These are phyloP conservation scores for Cordilura impudica DNA, from an alignment of 2,888 invertebrate genomes.

Conservation along the genomic window DNA sequence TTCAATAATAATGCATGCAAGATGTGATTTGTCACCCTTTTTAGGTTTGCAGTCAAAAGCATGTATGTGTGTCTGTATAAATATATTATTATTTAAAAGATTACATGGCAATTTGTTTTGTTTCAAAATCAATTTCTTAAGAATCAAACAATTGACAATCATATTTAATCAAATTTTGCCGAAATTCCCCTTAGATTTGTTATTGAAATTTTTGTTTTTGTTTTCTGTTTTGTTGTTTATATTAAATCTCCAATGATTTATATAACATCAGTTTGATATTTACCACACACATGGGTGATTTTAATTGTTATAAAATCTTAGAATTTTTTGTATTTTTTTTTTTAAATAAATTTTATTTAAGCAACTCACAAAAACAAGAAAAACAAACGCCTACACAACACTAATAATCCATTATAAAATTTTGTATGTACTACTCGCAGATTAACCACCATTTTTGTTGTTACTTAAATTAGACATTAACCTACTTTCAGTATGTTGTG, in stretches of 20 bases:
- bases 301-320: constrained; percentile 23
- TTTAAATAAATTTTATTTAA: constrained; percentile 37
- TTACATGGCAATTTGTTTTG: constrained; percentile 58
- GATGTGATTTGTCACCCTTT: constrained; percentile 50
- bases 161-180: constrained; percentile 30
- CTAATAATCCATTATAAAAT: constrained; percentile 50
- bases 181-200: constrained; percentile 35
- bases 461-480: constrained; percentile 61
- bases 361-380: not conserved
- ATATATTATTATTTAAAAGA: constrained; percentile 22
- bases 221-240: too few relatives aligned
- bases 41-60: not conserved
- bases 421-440: constrained; percentile 22
- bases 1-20: not conserved
- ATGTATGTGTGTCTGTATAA: not conserved
- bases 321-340: not conserved
- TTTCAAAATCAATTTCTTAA: constrained; percentile 42
- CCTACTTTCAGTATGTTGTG: constrained; percentile 42
- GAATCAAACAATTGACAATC: constrained; percentile 44
- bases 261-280: constrained; percentile 22
- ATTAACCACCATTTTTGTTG: constrained; percentile 47
- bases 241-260: constrained; percentile 48
- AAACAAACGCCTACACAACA: constrained; percentile 48
- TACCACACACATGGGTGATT: constrained; percentile 45
- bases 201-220: constrained; percentile 2